Percentiles rank a stretch among this genome's conserved stretches.
These are phyloP conservation scores for Nesidiocoris tenuis DNA, from an alignment of 2,888 invertebrate species.

Conservation along the genomic window DNA sequence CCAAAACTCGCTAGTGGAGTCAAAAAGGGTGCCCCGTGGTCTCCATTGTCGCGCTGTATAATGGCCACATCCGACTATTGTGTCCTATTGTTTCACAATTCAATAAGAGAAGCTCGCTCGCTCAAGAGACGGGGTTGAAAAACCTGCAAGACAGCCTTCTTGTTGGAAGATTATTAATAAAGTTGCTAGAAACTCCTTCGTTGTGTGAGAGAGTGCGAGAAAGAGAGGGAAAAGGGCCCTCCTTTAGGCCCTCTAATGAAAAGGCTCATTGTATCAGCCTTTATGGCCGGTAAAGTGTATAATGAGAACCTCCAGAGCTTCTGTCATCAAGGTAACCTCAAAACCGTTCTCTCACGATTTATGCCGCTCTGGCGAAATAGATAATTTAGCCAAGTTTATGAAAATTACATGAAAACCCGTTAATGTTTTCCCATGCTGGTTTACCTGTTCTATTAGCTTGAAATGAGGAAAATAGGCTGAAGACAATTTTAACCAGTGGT, in stretches of 20 bases:
- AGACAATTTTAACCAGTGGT: too few species aligned
- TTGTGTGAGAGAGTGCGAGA: conserved; percentile 15
- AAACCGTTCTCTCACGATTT: conserved; percentile 28
- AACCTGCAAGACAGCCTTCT: conserved; percentile 45
- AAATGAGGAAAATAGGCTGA: too few species aligned
- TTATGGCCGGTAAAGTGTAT: conserved; percentile 46
- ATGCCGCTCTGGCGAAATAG: conserved; percentile 18
- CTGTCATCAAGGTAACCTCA: conserved; percentile 37
- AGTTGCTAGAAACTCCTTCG: conserved; percentile 43
- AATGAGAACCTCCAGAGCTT: conserved; percentile 35
- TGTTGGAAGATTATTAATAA: conserved; percentile 46
- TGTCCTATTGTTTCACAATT: conserved; percentile 48
- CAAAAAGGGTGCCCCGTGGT: conserved; percentile 26
- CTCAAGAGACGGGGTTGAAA: conserved; percentile 28
- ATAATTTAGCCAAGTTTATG: background rate
- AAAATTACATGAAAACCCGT: background rate
- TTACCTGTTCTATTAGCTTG: too few species aligned
- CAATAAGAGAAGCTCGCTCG: conserved; percentile 43
- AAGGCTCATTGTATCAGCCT: conserved; percentile 49
- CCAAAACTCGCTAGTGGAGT: conserved; percentile 39
- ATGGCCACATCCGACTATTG: conserved; percentile 49
- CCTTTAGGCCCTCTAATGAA: conserved; percentile 46
- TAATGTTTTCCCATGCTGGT: too few species aligned
- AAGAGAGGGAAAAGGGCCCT: conserved; percentile 20
- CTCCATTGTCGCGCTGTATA: conserved; percentile 46